Evolutionary conservation across 2,888 invertebrate species (phyloP), one percentile per base, ranked within the genome.

Genomic region (Thyatira batis): DNA sequence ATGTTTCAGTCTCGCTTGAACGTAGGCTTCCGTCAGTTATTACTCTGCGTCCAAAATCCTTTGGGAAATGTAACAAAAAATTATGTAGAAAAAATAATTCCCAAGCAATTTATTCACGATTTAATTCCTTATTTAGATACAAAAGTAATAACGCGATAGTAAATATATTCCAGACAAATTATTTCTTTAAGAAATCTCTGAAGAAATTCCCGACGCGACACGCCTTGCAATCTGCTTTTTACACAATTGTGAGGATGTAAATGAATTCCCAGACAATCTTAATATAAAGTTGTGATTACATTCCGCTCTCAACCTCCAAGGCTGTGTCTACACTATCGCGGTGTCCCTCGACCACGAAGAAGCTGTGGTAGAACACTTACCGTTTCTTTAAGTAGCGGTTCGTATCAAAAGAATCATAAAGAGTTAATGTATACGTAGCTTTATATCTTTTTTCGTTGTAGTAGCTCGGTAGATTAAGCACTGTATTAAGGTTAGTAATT

Each of bases 401-500:
- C 39, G 39, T 39, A 39, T 39, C 17, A 39, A 8, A 39, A 33
- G 33, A 33, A 39, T 17, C 17, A 17, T 39, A 17, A 17, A 6
- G 13, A 39, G 11, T 33, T 33, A 33, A 33, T 33, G 33, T n/a
- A 33, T 39, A 39, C 4, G 13, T 8, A 17, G 13, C 39, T 39
- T 39, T 39, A 39, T 17, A 39, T 17, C 39, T 11, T 39, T 39
- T 17, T 17, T 39, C 39, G 39, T 39, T 39, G 4, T 39, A 39
- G 13, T 39, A 39, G 11, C 39, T 39, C 13, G 39, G 39, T 39
- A n/a, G 39, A 39, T 39, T 39, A 39, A 39, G 17, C 17, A 17
- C 17, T 3, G 33, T 13, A 1, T 13, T 39, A 39, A 17, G 33
- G 4, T 55, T 65, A 54, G 55, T 51, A 53, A 51, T 45, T 54